phyloP scores from a whole-genome alignment of 2,888 invertebrate genomes.

The Hirtodrosophila trivittata region DNA sequence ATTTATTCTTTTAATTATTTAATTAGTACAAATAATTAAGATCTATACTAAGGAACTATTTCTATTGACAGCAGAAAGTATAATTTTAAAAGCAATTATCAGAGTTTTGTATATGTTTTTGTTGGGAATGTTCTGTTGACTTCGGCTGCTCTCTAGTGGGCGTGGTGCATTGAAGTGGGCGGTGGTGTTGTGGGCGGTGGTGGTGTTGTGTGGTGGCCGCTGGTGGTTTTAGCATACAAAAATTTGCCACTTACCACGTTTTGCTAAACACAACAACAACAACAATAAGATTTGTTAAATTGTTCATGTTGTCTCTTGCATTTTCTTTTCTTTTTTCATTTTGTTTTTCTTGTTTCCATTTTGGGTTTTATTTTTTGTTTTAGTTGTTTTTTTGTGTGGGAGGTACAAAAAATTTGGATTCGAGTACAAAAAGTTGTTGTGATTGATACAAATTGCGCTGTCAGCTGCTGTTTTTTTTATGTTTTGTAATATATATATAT shows the following conservation, averaged over 20 bases:
- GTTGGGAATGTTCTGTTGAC: no score
- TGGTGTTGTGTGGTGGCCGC: constrained; percentile 16
- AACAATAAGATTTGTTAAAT: constrained; percentile 25
- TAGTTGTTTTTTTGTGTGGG: constrained; percentile 22
- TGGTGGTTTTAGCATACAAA: constrained; percentile 57
- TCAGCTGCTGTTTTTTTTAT: constrained; percentile 22
- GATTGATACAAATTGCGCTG: constrained; percentile 43
- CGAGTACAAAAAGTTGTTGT: constrained; percentile 62
- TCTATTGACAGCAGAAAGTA: no score
- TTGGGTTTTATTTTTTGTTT: constrained; percentile 7
- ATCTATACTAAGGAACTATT: no score
- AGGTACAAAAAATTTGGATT: constrained; percentile 55
- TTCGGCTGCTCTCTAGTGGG: constrained; percentile 6
- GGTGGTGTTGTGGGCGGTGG: neutral
- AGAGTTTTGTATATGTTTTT: no score
- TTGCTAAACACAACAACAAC: constrained; percentile 54
- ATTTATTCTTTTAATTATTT: no score
- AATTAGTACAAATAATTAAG: no score
- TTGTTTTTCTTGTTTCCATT: constrained; percentile 25
- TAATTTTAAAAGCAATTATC: no score
- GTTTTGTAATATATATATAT: constrained; percentile 31
- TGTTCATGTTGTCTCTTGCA: constrained; percentile 16
- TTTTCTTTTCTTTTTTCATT: constrained; percentile 10
- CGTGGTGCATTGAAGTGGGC: constrained; percentile 30
- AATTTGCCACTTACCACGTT: constrained; percentile 77